Evolutionary conservation across 2,888 invertebrate genomes (phyloP), one percentile per base, ranked within the genome.

Genomic region (Hydropsyche betteni): DNA sequence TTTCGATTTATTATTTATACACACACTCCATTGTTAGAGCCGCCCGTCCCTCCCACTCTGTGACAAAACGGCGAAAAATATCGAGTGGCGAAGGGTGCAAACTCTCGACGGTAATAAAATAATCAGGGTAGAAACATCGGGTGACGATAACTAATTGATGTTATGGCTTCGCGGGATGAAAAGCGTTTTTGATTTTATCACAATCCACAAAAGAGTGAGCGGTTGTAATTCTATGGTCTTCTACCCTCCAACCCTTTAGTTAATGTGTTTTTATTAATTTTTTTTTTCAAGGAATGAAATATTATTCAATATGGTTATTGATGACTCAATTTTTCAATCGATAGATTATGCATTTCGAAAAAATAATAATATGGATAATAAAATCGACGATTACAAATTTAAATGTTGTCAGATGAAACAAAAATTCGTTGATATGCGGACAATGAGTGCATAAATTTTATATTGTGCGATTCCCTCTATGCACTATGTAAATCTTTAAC

Each of bases 1-100:
- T 74, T 79, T 79, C 77, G 74, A 79, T 77, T 79, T 77, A 79
- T 76, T 79, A 79, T 79, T 79, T 79, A 79, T 77, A 79, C 75
- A 44, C 44, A 44, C 44, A 44, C 44, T 10, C 44, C 44, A 44
- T 44, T 44, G 44, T 44, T 10, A 44, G 10, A 44, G 10, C 44
- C 44, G 1, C 77, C 79, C 79, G 76, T 76, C 75, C 77, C 51
- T 58, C 79, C 79, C 77, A 77, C 79, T 76, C 77, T 76, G 76
- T 74, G 75, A 78, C 74, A 75, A 74, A 77, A 75, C 73, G 71
- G 74, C 69, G 73, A 78, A 74, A 64, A 79, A 77, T 74, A 73
- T 73, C 69, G 68, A 44, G 61, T 34, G 34, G 74, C n/a, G 55
- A 74, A 75, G 78, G 69, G 52, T 24, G 52, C 68, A 72, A 51